A percentile compares a stretch with the other conserved stretches of the same genome.
These are phyloP conservation scores for Atherix ibis DNA, from an alignment of 2,888 invertebrate genomes.

Conservation along the genomic window DNA sequence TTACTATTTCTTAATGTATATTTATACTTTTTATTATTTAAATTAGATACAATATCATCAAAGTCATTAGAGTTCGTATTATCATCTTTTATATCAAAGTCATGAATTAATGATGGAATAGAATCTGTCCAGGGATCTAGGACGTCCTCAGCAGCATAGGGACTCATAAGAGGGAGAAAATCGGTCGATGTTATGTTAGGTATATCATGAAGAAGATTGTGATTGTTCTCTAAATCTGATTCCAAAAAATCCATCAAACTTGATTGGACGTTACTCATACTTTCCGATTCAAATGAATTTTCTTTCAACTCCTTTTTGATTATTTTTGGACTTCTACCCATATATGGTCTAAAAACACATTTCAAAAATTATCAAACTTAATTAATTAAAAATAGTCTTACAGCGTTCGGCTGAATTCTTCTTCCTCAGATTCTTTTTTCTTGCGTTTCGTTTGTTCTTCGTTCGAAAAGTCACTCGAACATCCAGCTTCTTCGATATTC, in stretches of 20 bases:
- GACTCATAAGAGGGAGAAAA: slow-evolving; percentile 18
- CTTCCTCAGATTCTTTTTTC: slow-evolving; percentile 13
- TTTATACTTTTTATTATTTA: no score
- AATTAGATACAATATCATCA: no score
- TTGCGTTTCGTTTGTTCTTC: slow-evolving; percentile 17
- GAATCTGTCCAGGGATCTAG: slow-evolving; percentile 7
- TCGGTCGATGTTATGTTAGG: slow-evolving; percentile 22
- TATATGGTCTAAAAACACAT: slow-evolving; percentile 22
- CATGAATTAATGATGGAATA: slow-evolving; percentile 4
- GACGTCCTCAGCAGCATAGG: background rate
- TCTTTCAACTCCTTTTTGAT: slow-evolving; percentile 5
- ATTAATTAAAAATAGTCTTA: slow-evolving; percentile 13
- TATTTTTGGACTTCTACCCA: slow-evolving; percentile 22
- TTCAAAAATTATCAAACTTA: background rate
- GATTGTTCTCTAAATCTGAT: slow-evolving; percentile 24
- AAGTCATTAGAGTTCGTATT: no score
- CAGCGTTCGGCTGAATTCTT: slow-evolving; percentile 26
- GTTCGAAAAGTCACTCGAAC: slow-evolving; percentile 18
- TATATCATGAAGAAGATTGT: slow-evolving; percentile 22
- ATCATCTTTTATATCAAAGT: no score
- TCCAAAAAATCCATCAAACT: slow-evolving; percentile 30
- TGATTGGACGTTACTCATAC: slow-evolving; percentile 25
- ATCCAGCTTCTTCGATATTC: slow-evolving; percentile 22
- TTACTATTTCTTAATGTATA: no score
- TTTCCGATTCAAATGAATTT: slow-evolving; percentile 6